Evolutionary conservation across 2,888 invertebrate species (phyloP).

Genomic region (Zaprionus obscuricornis): DNA sequence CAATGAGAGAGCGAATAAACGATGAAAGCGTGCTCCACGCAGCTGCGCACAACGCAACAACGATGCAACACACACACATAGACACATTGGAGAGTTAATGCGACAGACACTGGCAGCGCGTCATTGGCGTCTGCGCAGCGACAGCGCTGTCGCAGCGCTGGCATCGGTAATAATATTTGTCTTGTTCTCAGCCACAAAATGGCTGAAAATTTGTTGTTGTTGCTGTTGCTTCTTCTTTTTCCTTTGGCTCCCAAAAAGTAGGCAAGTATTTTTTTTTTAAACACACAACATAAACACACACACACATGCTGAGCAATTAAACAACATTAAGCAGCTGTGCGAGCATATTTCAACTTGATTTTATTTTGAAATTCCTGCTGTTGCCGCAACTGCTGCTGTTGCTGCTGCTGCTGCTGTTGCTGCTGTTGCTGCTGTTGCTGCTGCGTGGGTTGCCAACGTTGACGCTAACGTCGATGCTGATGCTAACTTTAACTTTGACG

Average conservation of each 20-base stretch:
- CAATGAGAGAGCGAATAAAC: constrained; percentile 22
- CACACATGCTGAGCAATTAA: constrained; percentile 26
- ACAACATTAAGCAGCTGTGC: constrained; percentile 45
- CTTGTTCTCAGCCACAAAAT: constrained; percentile 57
- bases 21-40: constrained; percentile 40
- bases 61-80: constrained; percentile 6
- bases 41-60: constrained; percentile 52
- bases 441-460: neutral
- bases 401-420: constrained; percentile 8
- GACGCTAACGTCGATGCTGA: constrained; percentile 10
- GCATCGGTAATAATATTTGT: constrained; percentile 30
- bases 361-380: constrained; percentile 18
- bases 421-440: constrained; percentile 6
- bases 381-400: constrained; percentile 1
- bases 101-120: constrained; percentile 4
- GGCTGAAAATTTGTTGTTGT: constrained; percentile 42
- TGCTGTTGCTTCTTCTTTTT: neutral
- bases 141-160: constrained; percentile 40
- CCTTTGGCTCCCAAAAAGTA: constrained; percentile 58
- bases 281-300: neutral
- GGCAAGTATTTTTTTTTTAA: constrained; percentile 48
- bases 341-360: constrained; percentile 30
- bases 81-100: neutral
- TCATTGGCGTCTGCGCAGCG: constrained; percentile 57
- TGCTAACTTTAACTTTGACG: too few species aligned